Evolutionary conservation across 2,113 vertebrate species (phyloP), one percentile per base, ranked within the genome.

Genomic region (Calyptommatus sinebrachiatus): DNA sequence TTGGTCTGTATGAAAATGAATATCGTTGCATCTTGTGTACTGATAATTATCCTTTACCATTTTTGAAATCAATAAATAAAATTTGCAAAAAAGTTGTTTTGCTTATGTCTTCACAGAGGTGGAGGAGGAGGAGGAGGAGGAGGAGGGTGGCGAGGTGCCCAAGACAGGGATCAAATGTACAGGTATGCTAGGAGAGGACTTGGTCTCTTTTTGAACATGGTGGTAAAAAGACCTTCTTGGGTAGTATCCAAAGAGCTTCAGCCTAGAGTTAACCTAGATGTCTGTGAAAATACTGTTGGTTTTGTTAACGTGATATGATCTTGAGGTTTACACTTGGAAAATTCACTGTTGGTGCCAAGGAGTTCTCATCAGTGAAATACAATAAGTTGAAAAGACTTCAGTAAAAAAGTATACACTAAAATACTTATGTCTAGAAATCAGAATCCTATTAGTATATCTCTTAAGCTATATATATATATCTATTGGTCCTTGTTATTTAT

Each of bases 161-260:
- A 96, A 88, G 95, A 96, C 83, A 92, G 95, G 80, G 95, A 96
- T 92, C 94, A 96, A 68, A 95, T 95, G 81, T 96, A 96, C 87
- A 95, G 95, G 95, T 96, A 89, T 6, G 65, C 29, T 1, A 57
- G 53, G 66, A 73, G 21, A 77, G 4, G 21, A 69, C 63, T 74
- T 73, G 9, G 28, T 82, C 18, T 45, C 14, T 74, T n/a, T 14
- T 10, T 35, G 24, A 70, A 45, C 78, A 71, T 53, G 0, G 1
- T 53, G 7, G n/a, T 77, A 62, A 28, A 0, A 12, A 73, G 8
- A 2, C 65, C 21, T 67, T 2, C 7, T 21, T 71, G 46, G 26
- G 26, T 26, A 76, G 24, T 48, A 53, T 0, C 80, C 18, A 60
- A 68, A 7, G 9, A 62, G 21, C 12, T 67, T 1, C 1, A 29